These are phyloP conservation scores for Melanostigma gelatinosum DNA, from an alignment of 2,113 vertebrate genomes.

Conservation along the genomic window DNA sequence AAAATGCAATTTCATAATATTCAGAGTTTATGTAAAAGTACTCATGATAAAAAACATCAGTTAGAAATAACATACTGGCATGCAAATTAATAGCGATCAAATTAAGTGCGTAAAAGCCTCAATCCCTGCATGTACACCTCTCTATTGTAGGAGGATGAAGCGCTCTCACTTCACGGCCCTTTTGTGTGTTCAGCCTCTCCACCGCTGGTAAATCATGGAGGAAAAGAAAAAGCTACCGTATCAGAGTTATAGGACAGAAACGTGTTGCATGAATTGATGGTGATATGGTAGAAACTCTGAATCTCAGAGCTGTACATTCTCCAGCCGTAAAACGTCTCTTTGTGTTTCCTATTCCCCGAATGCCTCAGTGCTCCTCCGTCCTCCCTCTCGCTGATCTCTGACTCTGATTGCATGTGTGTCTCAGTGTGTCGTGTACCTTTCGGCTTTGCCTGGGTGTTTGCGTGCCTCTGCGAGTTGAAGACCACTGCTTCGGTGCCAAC, in stretches of 20 bases:
- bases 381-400: constrained; percentile 36
- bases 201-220: constrained; percentile 10
- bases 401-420: constrained; percentile 39
- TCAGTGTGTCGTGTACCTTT: constrained; percentile 18
- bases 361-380: constrained; percentile 22
- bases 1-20: too few relatives aligned
- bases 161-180: constrained; percentile 3
- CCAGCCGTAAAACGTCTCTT: constrained; percentile 18
- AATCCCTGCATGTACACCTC: background rate
- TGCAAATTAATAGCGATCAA: too few relatives aligned
- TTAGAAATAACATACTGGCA: background rate
- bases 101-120: too few relatives aligned
- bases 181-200: constrained; percentile 5
- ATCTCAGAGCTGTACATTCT: constrained; percentile 23
- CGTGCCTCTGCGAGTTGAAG: constrained; percentile 19
- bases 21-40: too few relatives aligned
- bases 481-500: constrained; percentile 7
- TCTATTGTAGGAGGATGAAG: constrained; percentile 10
- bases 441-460: constrained; percentile 6
- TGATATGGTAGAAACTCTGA: constrained; percentile 17
- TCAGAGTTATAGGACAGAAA: background rate
- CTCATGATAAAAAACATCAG: too few relatives aligned
- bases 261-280: constrained; percentile 16
- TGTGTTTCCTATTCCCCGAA: constrained; percentile 33
- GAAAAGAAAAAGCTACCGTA: background rate